Evolutionary conservation across 2,113 vertebrate species (phyloP).

Genomic region (Melospiza georgiana): DNA sequence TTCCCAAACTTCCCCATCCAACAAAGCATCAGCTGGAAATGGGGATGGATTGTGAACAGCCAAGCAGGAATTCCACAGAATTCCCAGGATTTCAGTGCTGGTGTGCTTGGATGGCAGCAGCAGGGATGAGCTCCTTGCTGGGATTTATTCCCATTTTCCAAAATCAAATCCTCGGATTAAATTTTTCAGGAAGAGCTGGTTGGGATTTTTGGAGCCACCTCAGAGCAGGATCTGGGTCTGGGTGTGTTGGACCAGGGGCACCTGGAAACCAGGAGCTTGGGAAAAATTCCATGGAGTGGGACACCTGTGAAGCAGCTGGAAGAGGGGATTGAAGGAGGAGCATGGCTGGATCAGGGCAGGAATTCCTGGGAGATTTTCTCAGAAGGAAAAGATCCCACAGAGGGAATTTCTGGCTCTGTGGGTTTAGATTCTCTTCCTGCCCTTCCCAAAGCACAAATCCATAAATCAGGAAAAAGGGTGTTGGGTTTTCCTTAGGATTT

Average conservation of each 20-base stretch:
- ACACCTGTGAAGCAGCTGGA: background rate
- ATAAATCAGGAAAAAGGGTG: background rate
- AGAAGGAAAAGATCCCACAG: too few species aligned
- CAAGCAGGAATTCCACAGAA: background rate
- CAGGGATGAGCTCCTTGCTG: background rate
- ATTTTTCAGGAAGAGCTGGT: background rate
- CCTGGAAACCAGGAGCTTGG: background rate
- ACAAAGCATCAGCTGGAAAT: background rate
- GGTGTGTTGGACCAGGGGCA: background rate
- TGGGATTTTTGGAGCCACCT: background rate
- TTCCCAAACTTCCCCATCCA: background rate
- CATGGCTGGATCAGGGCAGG: fast-evolving
- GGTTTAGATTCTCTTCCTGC: background rate
- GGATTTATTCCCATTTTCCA: background rate
- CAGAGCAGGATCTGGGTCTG: fast-evolving
- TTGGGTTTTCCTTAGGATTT: background rate
- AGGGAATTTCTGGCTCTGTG: background rate
- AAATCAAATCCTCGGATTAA: background rate
- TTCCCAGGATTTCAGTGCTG: background rate
- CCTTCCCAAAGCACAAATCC: background rate
- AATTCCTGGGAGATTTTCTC: background rate
- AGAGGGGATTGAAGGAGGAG: background rate
- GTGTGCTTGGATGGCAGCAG: background rate
- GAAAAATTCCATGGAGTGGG: background rate
- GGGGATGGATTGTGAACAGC: background rate